Conservation (phyloP, 2,888 invertebrate genomes). For the Lasioglossum figueresi region DNA sequence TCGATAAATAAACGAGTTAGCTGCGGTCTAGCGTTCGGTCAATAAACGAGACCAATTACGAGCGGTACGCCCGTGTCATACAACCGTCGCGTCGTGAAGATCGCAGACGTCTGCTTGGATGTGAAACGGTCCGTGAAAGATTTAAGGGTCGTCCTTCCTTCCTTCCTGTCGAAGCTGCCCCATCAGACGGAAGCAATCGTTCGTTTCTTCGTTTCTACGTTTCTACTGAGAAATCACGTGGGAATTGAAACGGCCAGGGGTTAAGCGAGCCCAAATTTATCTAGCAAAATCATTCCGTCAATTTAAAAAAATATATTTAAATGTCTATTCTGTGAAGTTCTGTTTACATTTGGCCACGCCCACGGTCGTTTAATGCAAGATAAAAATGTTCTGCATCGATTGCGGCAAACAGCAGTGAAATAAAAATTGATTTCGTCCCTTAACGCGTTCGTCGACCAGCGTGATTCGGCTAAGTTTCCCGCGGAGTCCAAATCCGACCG, state of each 20-base stretch:
- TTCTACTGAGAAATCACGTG: background rate
- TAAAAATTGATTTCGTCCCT: no score
- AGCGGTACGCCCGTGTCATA: constrained; percentile 36
- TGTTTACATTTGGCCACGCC: background rate
- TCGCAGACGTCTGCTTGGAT: constrained; percentile 27
- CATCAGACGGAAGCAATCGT: constrained; percentile 38
- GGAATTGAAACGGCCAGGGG: background rate
- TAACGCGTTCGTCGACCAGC: no score
- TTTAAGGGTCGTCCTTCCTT: constrained; percentile 55
- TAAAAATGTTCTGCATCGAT: no score
- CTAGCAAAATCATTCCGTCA: background rate
- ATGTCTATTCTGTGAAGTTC: background rate
- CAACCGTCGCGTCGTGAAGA: constrained; percentile 41
- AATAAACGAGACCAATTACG: constrained; percentile 62
- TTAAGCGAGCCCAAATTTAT: background rate
- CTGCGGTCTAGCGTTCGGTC: constrained; percentile 20
- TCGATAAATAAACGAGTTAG: constrained; percentile 60
- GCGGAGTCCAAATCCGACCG: no score
- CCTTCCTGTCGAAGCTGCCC: constrained; percentile 22
- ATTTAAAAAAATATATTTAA: background rate
- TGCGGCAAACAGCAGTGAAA: no score
- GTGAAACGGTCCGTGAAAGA: constrained; percentile 64
- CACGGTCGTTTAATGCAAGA: no score
- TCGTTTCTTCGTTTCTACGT: background rate
- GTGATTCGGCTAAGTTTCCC: no score